Conservation (phyloP, 2,888 invertebrate species). For the Arctia plantaginis region DNA sequence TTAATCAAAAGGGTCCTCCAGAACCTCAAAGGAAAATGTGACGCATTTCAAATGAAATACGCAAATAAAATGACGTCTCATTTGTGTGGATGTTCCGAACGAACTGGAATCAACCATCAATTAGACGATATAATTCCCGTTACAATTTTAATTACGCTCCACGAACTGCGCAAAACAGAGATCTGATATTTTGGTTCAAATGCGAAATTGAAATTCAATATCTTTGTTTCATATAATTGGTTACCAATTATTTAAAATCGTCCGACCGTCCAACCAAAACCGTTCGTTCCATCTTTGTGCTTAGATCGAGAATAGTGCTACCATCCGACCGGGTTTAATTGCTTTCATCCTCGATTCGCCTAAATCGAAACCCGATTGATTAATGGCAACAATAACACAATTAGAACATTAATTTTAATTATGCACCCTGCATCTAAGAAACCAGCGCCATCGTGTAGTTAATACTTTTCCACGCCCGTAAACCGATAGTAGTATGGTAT, state of each 20-base stretch:
- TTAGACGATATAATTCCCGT: background rate
- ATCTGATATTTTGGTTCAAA: background rate
- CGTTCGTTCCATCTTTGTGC: background rate
- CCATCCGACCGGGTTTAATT: background rate
- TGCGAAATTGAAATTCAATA: background rate
- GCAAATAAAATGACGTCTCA: background rate
- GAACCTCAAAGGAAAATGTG: background rate
- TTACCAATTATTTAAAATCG: background rate
- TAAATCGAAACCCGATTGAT: background rate
- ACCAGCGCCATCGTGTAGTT: no score
- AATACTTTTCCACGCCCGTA: background rate
- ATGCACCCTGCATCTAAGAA: no score
- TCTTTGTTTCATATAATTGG: background rate
- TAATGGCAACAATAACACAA: background rate
- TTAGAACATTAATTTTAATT: background rate
- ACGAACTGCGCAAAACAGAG: background rate
- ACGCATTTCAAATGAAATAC: background rate
- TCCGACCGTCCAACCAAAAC: background rate
- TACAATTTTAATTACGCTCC: background rate
- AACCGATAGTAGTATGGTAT: background rate
- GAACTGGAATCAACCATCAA: background rate
- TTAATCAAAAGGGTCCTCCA: background rate
- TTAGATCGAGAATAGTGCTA: background rate
- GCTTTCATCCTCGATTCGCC: background rate
- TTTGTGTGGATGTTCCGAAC: background rate